Base-by-base conservation (phyloP, 2,797 vertebrate species). In the Syndactyla subalaris region DNA sequence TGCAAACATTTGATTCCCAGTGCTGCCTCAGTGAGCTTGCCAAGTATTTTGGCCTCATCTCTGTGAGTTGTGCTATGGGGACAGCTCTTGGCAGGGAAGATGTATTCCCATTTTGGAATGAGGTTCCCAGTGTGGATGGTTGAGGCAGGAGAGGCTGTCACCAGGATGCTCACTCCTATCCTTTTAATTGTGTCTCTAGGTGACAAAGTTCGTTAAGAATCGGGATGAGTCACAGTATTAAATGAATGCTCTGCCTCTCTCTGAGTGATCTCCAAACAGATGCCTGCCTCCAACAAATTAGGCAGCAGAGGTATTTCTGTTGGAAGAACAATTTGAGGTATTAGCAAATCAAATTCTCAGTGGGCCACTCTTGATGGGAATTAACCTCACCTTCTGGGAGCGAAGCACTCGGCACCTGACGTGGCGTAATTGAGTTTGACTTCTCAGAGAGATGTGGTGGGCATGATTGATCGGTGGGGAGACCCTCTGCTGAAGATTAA, bases 301-400 rank as follows among this genome's bases (percentile, higher is more conserved):
- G 49, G 85, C 71, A 91, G 75, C 48, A 21, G 74, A 7, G 18
- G 15, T 61, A 34, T 52, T 79, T 94, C 72, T 93, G 85, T 79
- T 92, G 67, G 62, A 97, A 67, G 85, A 93, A 80, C 75, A 67
- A 62, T 91, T 82, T 92, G 43, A 18, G 3, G 29, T 65, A 77
- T 96, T 93, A 96, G 57, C 83, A 88, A 89, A 92, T 95, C 82
- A 84, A 76, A 93, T 76, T 95, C 76, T 45, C 73, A 43, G 57
- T 77, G 74, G 71, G 88, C 88, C 57, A 10, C 54, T 92, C 27
- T 88, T 84, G 93, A 68, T 92, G 89, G 96, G 87, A 96, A 94
- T 92, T 93, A 94, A 85, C 86, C 75, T 96, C 79, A 85, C 7
- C 82, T 94, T 61, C 59, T 43, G 46, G 49, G 78, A 95, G 58